Percentiles rank a stretch among this genome's conserved stretches.
Evolutionary conservation across 2,888 invertebrate genomes (phyloP).

Genomic region (Magallana nippona): DNA sequence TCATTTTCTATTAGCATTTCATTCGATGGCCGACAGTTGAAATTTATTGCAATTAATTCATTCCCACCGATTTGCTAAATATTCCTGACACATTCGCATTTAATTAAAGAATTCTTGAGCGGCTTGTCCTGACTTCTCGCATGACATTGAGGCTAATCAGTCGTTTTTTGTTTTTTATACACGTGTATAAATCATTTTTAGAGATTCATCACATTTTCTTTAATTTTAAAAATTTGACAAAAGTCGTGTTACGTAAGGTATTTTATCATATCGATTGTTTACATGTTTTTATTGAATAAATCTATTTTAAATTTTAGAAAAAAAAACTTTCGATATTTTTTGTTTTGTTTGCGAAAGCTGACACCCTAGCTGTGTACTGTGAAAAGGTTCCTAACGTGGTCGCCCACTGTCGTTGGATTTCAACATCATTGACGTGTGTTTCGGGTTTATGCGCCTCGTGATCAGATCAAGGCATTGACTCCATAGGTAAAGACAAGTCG

Average conservation of each 20-base stretch:
- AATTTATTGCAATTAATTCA: constrained; percentile 33
- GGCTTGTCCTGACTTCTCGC: constrained; percentile 22
- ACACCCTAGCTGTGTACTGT: too few relatives aligned
- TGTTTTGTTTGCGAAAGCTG: too few relatives aligned
- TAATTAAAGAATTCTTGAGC: constrained; percentile 27
- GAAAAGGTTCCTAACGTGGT: too few relatives aligned
- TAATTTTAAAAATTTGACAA: background rate
- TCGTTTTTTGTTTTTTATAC: background rate
- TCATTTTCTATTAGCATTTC: constrained; percentile 30
- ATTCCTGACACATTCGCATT: constrained; percentile 30
- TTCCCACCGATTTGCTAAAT: constrained; percentile 24
- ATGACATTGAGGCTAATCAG: constrained; percentile 27
- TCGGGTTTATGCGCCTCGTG: too few relatives aligned
- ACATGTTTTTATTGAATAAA: constrained; percentile 35
- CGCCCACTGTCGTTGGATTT: too few relatives aligned
- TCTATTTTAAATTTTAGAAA: constrained; percentile 15
- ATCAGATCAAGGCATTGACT: too few relatives aligned
- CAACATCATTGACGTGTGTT: too few relatives aligned
- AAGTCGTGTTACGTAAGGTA: constrained; percentile 18
- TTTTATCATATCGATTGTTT: constrained; percentile 32
- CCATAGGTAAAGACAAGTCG: too few relatives aligned
- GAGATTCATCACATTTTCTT: constrained; percentile 3
- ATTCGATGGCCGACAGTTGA: constrained; percentile 21
- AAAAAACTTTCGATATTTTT: background rate
- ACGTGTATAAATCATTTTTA: background rate